Evolutionary conservation across 2,113 vertebrate genomes (phyloP).

Genomic region (Zosterops pallidus): DNA sequence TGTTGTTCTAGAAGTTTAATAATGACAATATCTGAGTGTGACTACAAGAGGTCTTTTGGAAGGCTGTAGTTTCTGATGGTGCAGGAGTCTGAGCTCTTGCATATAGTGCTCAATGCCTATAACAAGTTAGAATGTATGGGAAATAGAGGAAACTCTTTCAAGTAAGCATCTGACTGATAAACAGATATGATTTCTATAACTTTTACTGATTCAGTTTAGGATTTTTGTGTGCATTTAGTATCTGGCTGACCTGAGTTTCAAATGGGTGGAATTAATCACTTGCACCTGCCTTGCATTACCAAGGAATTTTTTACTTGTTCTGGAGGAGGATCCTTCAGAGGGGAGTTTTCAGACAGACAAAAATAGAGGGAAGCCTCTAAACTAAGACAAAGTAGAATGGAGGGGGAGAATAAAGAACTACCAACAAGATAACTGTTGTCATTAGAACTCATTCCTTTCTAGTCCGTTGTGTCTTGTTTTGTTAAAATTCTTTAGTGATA

Average conservation of each 20-base stretch:
- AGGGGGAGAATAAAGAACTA: not conserved
- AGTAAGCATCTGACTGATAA: rapidly evolving
- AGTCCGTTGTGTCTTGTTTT: not conserved
- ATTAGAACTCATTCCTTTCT: not conserved
- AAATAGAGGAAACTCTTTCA: not conserved
- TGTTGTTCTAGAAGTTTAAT: not conserved
- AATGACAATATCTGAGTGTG: not conserved
- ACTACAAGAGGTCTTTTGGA: not conserved
- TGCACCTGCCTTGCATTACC: not conserved
- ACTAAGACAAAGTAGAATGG: not conserved
- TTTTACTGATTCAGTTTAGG: not conserved
- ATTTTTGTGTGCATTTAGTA: not conserved
- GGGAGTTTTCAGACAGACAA: not conserved
- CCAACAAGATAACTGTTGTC: not conserved
- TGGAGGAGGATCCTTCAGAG: not conserved
- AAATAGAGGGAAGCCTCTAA: not conserved
- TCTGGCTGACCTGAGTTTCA: not conserved
- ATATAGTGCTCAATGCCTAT: rapidly evolving
- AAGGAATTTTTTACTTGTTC: not conserved
- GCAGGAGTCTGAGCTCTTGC: not conserved
- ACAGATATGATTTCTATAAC: not conserved
- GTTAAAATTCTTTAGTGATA: not conserved
- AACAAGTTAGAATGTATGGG: not conserved
- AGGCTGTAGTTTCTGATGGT: not conserved
- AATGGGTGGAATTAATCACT: not conserved